A percentile compares a stretch with the other conserved stretches of the same genome.
These are phyloP conservation scores for Apolygus lucorum DNA, from an alignment of 1,140 invertebrate species.

Conservation along the genomic window DNA sequence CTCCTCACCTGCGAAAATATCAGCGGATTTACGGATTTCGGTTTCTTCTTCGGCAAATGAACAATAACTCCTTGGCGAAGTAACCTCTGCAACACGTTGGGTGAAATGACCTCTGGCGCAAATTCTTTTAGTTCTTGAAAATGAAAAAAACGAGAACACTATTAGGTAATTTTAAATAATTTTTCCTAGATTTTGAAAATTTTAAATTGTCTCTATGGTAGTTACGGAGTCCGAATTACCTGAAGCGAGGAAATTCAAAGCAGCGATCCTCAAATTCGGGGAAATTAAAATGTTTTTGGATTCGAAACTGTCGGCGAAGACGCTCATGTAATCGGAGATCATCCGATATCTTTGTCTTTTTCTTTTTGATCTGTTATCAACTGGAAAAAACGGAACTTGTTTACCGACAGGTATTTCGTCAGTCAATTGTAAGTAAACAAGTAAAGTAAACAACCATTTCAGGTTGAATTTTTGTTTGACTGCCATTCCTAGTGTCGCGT, in stretches of 20 bases:
- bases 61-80: conserved; percentile 23
- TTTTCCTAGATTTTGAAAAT: too few species aligned
- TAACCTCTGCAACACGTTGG: conserved; percentile 12
- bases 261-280: conserved; percentile 26
- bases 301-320: conserved; percentile 24
- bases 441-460: too few species aligned
- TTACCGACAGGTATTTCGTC: too few species aligned
- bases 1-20: background rate
- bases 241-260: conserved; percentile 24
- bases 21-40: background rate
- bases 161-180: too few species aligned
- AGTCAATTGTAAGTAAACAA: too few species aligned
- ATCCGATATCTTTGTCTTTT: conserved; percentile 21
- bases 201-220: too few species aligned
- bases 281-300: conserved; percentile 20
- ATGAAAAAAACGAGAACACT: too few species aligned
- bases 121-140: conserved; percentile 21
- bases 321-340: conserved; percentile 16
- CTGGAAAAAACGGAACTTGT: background rate
- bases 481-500: too few species aligned
- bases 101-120: conserved; percentile 13
- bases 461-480: too few species aligned
- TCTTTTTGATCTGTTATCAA: conserved; percentile 21
- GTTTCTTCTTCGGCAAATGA: conserved; percentile 15
- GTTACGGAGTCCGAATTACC: too few species aligned